Evolutionary conservation across 2,888 invertebrate species (phyloP).

Genomic region (Lottia gigantea): DNA sequence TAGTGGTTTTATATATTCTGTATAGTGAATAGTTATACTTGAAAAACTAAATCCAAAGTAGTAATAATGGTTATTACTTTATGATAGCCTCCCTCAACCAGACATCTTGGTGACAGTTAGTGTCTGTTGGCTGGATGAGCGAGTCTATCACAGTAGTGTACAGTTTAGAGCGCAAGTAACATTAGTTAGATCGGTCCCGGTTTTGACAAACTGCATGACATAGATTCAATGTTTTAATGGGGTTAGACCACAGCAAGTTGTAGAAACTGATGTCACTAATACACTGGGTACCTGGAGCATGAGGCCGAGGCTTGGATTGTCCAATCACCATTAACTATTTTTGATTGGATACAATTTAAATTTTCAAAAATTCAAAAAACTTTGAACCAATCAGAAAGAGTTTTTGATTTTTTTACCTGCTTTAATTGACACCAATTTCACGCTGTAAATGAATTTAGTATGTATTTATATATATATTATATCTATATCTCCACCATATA

Average conservation of each 20-base stretch:
- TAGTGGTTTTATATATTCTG: slow-evolving; percentile 16
- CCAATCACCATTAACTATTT: slow-evolving; percentile 3
- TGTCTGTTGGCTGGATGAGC: slow-evolving; percentile 5
- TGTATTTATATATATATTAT: too few species aligned
- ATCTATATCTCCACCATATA: too few species aligned
- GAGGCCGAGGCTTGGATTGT: slow-evolving; percentile 10
- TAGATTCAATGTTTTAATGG: neutral
- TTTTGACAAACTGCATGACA: neutral
- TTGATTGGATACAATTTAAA: slow-evolving; percentile 7
- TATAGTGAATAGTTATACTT: neutral
- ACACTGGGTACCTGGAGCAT: slow-evolving; percentile 8
- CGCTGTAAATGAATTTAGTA: neutral
- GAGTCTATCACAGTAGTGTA: slow-evolving; percentile 5
- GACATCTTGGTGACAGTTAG: neutral
- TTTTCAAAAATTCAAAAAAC: neutral
- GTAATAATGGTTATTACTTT: slow-evolving; percentile 2
- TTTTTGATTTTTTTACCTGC: neutral
- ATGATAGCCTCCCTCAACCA: slow-evolving; percentile 6
- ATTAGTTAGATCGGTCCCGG: slow-evolving; percentile 1
- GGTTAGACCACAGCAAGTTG: neutral
- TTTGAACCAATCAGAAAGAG: neutral
- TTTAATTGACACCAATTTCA: neutral
- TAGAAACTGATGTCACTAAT: neutral
- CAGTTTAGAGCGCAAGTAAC: slow-evolving; percentile 6
- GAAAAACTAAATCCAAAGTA: slow-evolving; percentile 3